Percentiles rank a stretch among this genome's conserved stretches.
These are phyloP conservation scores for Plestiodon gilberti DNA, from an alignment of 2,113 vertebrate genomes.

Conservation along the genomic window DNA sequence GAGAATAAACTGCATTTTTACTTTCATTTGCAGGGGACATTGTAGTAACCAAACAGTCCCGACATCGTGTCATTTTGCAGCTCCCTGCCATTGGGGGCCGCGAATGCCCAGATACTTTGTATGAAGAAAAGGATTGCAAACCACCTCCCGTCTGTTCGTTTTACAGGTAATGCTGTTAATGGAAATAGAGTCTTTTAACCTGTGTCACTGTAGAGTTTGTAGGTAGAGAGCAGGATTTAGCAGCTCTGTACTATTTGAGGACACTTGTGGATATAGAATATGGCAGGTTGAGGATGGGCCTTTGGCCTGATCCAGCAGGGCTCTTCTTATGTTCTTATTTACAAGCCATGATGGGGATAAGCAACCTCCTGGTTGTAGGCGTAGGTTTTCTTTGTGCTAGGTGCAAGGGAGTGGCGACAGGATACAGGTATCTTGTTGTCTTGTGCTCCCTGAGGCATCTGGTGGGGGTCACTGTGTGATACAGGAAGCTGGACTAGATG, in stretches of 20 bases:
- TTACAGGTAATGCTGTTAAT: constrained; percentile 83
- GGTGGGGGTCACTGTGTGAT: no score
- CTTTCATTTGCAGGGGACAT: constrained; percentile 74
- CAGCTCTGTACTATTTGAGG: background rate
- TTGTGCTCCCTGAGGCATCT: no score
- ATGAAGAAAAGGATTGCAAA: constrained; percentile 91
- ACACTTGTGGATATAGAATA: background rate
- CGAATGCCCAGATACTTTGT: constrained; percentile 90
- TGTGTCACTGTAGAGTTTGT: constrained; percentile 8
- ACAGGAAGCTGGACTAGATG: no score
- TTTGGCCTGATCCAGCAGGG: no score
- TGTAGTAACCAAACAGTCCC: constrained; percentile 82
- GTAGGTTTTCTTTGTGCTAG: no score
- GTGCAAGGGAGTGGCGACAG: no score
- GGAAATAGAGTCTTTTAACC: background rate
- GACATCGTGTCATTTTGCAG: constrained; percentile 89
- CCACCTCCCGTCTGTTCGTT: constrained; percentile 80
- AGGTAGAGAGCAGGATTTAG: background rate
- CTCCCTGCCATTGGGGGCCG: constrained; percentile 88
- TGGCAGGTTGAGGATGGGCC: background rate
- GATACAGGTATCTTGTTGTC: no score
- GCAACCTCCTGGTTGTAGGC: no score
- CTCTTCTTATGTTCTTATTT: no score
- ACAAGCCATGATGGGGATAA: no score
- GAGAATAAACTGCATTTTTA: constrained; percentile 24